These are phyloP conservation scores for Leucophora obtusa DNA, from an alignment of 2,888 invertebrate genomes.

Conservation along the genomic window DNA sequence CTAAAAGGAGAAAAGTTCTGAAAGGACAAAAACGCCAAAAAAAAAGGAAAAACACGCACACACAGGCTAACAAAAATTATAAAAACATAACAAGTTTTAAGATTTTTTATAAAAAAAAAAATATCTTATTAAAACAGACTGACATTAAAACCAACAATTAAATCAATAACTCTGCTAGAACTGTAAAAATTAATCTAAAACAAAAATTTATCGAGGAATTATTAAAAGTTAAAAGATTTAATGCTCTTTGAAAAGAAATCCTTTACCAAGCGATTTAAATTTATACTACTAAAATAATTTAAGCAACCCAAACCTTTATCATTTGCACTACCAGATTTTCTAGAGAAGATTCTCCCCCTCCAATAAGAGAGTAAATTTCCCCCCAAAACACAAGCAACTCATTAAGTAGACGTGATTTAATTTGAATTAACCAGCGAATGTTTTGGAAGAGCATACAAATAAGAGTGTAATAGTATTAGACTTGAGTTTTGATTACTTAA, in stretches of 20 bases:
- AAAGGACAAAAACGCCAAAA: constrained; percentile 37
- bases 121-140: not conserved
- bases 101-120: constrained; percentile 5
- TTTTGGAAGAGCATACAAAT: not conserved
- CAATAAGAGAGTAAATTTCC: not conserved
- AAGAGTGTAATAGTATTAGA: not conserved
- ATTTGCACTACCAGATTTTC: not conserved
- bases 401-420: not conserved
- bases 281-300: not conserved
- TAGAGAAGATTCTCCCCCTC: not conserved
- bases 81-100: not conserved
- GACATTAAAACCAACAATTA: constrained; percentile 33
- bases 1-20: constrained; percentile 30
- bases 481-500: not conserved
- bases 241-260: not conserved
- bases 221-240: not conserved
- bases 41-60: constrained; percentile 43
- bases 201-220: not conserved
- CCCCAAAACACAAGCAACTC: not conserved
- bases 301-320: not conserved
- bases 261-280: not conserved
- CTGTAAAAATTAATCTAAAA: constrained; percentile 24
- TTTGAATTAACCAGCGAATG: not conserved
- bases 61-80: constrained; percentile 37
- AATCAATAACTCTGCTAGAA: constrained; percentile 47